Evolutionary conservation across 1,140 invertebrate species (phyloP), one percentile per base, ranked within the genome.

Genomic region (Matsumurasca onukii): DNA sequence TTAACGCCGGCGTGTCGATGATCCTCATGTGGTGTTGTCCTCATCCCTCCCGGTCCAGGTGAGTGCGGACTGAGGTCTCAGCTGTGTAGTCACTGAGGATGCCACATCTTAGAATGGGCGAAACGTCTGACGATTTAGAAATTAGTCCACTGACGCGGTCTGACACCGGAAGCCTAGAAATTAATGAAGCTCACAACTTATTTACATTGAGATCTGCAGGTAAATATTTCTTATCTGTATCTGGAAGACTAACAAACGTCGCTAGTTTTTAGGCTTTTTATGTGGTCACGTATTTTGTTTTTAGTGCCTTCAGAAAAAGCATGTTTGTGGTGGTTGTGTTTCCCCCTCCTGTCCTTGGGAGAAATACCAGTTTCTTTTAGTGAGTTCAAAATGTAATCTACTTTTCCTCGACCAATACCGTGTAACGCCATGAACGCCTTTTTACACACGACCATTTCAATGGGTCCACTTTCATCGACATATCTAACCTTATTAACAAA

Each of bases 151-250:
- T n/a, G n/a, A n/a, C n/a, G n/a, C n/a, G n/a, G n/a, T n/a, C n/a
- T n/a, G n/a, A n/a, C n/a, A n/a, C n/a, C n/a, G n/a, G n/a, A n/a
- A n/a, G n/a, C n/a, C n/a, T n/a, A n/a, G n/a, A n/a, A n/a, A n/a
- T n/a, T n/a, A n/a, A n/a, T n/a, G n/a, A n/a, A n/a, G n/a, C n/a
- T n/a, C n/a, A n/a, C 31, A 69, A 49, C 5, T 65, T 69, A 25
- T 64, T 66, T 34, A 65, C 51, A 34, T 45, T 69, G 30, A 69
- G 63, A 57, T 69, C 68, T 59, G 2, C 55, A 27, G 68, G 62
- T 20, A 69, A 59, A 48, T 69, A 69, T 55, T 65, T 69, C 20
- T 69, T 69, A 17, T 63, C 49, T 1, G 39, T 62, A 52, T 68
- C 67, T 62, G 31, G n/a, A 52, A 65, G 30, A 39, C 48, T 45